These are phyloP conservation scores for Excalfactoria chinensis DNA, from an alignment of 2,113 vertebrate species.

Conservation along the genomic window DNA sequence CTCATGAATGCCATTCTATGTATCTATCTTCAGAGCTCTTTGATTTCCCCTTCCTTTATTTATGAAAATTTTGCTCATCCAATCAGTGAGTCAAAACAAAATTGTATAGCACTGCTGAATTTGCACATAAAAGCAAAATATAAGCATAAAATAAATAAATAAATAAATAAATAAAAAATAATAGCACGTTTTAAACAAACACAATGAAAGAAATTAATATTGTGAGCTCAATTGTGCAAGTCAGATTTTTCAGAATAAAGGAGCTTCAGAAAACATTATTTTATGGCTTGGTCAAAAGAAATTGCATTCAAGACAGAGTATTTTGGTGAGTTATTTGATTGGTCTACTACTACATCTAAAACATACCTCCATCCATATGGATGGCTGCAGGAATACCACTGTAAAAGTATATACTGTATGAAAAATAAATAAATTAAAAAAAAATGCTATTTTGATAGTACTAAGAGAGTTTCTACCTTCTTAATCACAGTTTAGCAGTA, in stretches of 20 bases:
- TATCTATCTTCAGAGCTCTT: constrained; percentile 41
- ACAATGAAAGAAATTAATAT: neutral
- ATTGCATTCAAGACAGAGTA: neutral
- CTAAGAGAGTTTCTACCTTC: neutral
- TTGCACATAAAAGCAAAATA: neutral
- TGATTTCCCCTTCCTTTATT: constrained; percentile 47
- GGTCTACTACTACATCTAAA: neutral
- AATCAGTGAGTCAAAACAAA: constrained; percentile 39
- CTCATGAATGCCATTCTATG: constrained; percentile 25
- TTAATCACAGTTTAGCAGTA: neutral
- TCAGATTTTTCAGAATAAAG: neutral
- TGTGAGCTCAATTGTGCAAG: neutral
- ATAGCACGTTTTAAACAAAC: neutral
- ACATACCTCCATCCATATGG: neutral
- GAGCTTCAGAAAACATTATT: neutral
- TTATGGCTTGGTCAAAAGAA: neutral
- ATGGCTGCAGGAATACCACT: neutral
- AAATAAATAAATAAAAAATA: neutral
- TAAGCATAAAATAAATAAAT: neutral
- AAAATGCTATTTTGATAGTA: neutral
- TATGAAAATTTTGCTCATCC: constrained; percentile 40
- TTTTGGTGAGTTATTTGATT: neutral
- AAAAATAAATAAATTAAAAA: neutral
- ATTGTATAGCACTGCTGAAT: constrained; percentile 37
- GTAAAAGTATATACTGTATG: neutral